Evolutionary conservation across 2,797 vertebrate genomes (phyloP).

Genomic region (Enteromius trimaculatus): DNA sequence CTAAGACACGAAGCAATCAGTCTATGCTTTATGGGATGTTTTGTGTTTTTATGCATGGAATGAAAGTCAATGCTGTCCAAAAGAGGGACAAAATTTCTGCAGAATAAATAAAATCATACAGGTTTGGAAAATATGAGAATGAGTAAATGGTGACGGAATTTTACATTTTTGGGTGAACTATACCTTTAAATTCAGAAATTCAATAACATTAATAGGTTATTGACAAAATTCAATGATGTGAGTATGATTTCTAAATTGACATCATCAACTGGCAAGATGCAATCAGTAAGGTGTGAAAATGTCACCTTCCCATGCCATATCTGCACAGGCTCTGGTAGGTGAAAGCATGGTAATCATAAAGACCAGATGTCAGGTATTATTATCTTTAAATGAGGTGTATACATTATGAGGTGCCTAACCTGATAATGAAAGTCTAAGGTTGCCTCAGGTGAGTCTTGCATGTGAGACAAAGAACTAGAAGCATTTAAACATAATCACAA

Average conservation of each 20-base stretch:
- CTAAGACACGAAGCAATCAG: too few relatives aligned
- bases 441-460: constrained; percentile 41
- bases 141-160: background rate
- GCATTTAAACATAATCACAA: constrained; percentile 30
- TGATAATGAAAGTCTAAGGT: constrained; percentile 67
- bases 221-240: constrained; percentile 40
- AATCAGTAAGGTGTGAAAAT: constrained; percentile 65
- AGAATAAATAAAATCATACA: background rate
- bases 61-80: background rate
- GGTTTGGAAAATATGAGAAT: background rate
- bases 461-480: constrained; percentile 32
- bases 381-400: constrained; percentile 65
- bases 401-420: constrained; percentile 58
- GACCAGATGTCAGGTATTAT: constrained; percentile 67
- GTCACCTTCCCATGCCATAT: constrained; percentile 60
- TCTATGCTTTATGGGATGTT: background rate
- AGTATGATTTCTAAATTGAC: constrained; percentile 4
- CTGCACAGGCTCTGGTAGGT: constrained; percentile 62
- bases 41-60: background rate
- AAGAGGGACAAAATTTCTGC: background rate
- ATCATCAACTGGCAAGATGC: constrained; percentile 35
- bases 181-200: background rate
- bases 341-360: constrained; percentile 69
- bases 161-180: background rate
- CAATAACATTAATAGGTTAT: background rate